phyloP scores from a whole-genome alignment of 2,797 vertebrate species.

The Sciurus carolinensis region DNA sequence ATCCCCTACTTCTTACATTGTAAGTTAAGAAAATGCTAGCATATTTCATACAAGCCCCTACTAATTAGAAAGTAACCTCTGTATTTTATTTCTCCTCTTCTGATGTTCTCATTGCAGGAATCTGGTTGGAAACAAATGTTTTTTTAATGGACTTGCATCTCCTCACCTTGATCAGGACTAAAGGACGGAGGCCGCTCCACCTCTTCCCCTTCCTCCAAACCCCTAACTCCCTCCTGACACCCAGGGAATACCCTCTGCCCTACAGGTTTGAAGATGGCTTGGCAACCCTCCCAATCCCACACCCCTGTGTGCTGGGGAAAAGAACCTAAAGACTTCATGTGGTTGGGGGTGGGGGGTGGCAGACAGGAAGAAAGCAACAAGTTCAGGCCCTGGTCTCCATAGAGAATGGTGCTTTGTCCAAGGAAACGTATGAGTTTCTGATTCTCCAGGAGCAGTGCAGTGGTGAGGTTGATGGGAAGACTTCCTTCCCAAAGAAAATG shows the following conservation, averaged over 20 bases:
- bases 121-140: slow-evolving; percentile 86
- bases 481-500: slow-evolving; percentile 69
- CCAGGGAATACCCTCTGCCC: slow-evolving; percentile 80
- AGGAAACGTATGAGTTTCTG: slow-evolving; percentile 84
- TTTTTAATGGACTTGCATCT: slow-evolving; percentile 91
- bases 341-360: slow-evolving; percentile 71
- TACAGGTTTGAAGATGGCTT: slow-evolving; percentile 80
- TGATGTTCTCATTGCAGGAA: slow-evolving; percentile 84
- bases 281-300: slow-evolving; percentile 83
- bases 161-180: slow-evolving; percentile 90
- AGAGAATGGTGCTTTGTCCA: slow-evolving; percentile 90
- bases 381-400: slow-evolving; percentile 83
- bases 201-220: slow-evolving; percentile 78
- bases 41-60: not conserved
- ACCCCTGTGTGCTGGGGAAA: slow-evolving; percentile 83
- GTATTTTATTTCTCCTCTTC: slow-evolving; percentile 76
- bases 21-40: slow-evolving; percentile 25
- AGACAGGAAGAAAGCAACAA: slow-evolving; percentile 65
- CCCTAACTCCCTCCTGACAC: slow-evolving; percentile 79
- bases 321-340: slow-evolving; percentile 73
- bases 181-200: slow-evolving; percentile 87
- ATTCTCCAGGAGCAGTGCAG: slow-evolving; percentile 74
- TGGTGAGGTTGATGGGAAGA: slow-evolving; percentile 74
- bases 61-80: slow-evolving; percentile 50
- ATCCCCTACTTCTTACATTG: not conserved